Evolutionary conservation across 2,113 vertebrate species (phyloP).

Genomic region (Castor canadensis): DNA sequence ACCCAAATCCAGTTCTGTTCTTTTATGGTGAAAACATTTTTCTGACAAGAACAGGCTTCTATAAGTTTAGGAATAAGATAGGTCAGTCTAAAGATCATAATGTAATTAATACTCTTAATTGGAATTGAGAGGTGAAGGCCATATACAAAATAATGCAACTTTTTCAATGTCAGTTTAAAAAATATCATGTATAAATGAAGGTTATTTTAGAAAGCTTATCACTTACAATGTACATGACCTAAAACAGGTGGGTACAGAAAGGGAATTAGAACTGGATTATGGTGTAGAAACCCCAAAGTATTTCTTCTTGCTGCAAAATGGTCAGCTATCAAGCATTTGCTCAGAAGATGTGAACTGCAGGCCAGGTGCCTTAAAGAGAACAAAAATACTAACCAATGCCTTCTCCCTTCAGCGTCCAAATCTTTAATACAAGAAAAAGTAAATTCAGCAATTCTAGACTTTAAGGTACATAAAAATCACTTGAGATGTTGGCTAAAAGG

Average conservation of each 20-base stretch:
- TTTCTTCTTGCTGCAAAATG: background rate
- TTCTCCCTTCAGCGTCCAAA: background rate
- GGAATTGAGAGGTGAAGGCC: background rate
- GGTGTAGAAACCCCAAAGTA: conserved; percentile 2
- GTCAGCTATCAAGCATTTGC: background rate
- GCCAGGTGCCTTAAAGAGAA: background rate
- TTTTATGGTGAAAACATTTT: conserved; percentile 30
- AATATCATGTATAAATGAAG: background rate
- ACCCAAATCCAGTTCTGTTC: background rate
- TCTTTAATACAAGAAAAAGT: background rate
- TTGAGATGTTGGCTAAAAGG: background rate
- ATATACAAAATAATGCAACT: background rate
- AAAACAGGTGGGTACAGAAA: background rate
- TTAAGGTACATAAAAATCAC: background rate
- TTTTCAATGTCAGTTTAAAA: conserved; percentile 27
- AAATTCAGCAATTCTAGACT: background rate
- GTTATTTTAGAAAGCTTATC: conserved; percentile 44
- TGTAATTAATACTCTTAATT: conserved; percentile 18
- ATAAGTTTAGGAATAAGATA: background rate
- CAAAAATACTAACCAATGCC: background rate
- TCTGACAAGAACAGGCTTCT: conserved; percentile 36
- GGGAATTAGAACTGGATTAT: background rate
- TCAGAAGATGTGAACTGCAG: background rate
- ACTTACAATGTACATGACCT: background rate
- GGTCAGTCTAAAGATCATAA: conserved; percentile 27